Evolutionary conservation across 2,888 invertebrate species (phyloP).

Genomic region (Oithona nana): DNA sequence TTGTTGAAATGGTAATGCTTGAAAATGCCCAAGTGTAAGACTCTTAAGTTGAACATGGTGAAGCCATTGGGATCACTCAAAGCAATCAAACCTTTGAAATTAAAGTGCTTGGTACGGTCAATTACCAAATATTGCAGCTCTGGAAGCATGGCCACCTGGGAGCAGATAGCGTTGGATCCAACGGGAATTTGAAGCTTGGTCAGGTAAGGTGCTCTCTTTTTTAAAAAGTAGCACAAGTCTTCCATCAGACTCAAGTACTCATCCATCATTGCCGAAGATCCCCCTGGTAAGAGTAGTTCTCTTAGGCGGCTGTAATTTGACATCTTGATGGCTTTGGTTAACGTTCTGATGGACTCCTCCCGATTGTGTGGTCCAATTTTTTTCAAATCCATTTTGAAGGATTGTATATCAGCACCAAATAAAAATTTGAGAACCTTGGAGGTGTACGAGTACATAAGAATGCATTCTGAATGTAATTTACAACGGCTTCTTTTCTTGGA

Average conservation of each 20-base stretch:
- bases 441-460: neutral
- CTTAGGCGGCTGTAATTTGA: neutral
- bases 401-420: neutral
- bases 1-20: neutral
- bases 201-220: neutral
- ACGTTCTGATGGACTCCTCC: neutral
- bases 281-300: neutral
- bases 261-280: neutral
- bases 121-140: neutral
- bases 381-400: neutral
- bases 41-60: neutral
- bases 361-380: neutral
- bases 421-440: neutral
- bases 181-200: neutral
- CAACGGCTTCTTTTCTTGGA: neutral
- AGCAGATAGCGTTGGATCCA: neutral
- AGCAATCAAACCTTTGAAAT: neutral
- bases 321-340: neutral
- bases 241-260: neutral
- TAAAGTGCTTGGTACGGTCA: neutral
- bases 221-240: neutral
- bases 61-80: neutral
- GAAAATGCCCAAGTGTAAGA: neutral
- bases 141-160: neutral
- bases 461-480: neutral